Conservation (phyloP, 2,797 vertebrate genomes). For the Sebastes miniatus region DNA sequence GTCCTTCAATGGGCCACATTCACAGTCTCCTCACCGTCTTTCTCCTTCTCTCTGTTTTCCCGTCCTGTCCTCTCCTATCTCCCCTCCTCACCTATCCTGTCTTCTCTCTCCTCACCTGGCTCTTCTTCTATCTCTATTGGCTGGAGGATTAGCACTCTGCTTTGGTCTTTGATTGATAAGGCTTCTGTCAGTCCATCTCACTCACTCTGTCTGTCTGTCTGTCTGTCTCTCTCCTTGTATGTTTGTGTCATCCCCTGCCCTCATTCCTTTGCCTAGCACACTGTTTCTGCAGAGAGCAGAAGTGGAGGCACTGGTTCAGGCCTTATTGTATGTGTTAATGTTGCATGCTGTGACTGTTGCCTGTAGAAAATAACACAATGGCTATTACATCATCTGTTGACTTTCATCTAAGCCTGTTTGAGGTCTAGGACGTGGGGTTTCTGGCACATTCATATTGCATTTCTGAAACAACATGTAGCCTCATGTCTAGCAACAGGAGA, state of each 20-base stretch:
- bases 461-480: not conserved
- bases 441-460: not conserved
- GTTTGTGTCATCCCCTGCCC: slow-evolving; percentile 3
- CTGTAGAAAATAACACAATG: not conserved
- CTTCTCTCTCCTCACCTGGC: slow-evolving; percentile 15
- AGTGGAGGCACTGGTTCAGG: not conserved
- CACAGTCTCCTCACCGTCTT: slow-evolving; percentile 51
- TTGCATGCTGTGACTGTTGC: slow-evolving; percentile 2
- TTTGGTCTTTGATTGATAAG: slow-evolving; percentile 57
- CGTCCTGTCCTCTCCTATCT: slow-evolving; percentile 30
- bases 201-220: not conserved
- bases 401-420: slow-evolving; percentile 6
- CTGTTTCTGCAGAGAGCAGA: not conserved
- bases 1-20: slow-evolving; percentile 71
- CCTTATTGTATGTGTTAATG: not conserved
- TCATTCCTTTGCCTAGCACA: not conserved
- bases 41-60: slow-evolving; percentile 29
- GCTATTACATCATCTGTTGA: not conserved
- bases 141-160: slow-evolving; percentile 41
- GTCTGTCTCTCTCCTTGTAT: not conserved
- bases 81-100: slow-evolving; percentile 15
- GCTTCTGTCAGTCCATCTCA: slow-evolving; percentile 38
- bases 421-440: not conserved
- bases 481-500: not conserved
- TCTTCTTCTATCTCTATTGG: slow-evolving; percentile 26